Conservation (phyloP, 2,888 invertebrate species). For the Ormyrus rosae region DNA sequence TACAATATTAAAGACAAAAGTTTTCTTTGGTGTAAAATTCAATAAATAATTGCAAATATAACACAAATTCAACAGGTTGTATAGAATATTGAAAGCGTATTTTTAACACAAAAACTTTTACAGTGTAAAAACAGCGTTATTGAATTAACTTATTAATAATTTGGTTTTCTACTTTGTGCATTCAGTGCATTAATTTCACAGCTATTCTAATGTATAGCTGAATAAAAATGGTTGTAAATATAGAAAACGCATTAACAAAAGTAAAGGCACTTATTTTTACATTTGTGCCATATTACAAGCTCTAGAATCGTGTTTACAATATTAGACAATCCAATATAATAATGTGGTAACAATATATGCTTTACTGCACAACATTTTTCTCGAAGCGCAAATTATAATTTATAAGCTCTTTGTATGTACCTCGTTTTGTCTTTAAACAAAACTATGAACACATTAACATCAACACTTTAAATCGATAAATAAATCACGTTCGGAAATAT, state of each 20-base stretch:
- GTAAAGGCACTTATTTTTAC: slow-evolving; percentile 2
- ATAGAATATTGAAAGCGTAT: neutral
- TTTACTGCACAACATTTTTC: too few relatives aligned
- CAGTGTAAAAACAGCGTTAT: neutral
- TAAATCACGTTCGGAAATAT: too few relatives aligned
- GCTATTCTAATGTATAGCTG: neutral
- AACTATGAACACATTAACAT: too few relatives aligned
- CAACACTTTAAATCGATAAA: too few relatives aligned
- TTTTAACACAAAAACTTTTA: slow-evolving; percentile 37
- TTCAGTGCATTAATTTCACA: slow-evolving; percentile 13
- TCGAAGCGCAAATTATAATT: too few relatives aligned
- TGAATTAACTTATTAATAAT: slow-evolving; percentile 4
- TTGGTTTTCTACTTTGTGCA: slow-evolving; percentile 1
- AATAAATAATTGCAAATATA: slow-evolving; percentile 18
- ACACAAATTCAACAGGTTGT: neutral
- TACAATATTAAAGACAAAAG: neutral
- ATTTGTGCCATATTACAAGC: neutral
- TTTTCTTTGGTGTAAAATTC: slow-evolving; percentile 35
- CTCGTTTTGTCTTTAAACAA: too few relatives aligned
- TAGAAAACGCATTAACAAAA: slow-evolving; percentile 1
- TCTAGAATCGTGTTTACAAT: neutral
- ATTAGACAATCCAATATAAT: neutral
- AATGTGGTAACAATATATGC: too few relatives aligned
- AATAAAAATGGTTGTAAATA: too few relatives aligned
- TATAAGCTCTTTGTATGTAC: too few relatives aligned